Base-by-base conservation (phyloP, 2,888 invertebrate genomes). In the Reticulitermes lucifugus region DNA sequence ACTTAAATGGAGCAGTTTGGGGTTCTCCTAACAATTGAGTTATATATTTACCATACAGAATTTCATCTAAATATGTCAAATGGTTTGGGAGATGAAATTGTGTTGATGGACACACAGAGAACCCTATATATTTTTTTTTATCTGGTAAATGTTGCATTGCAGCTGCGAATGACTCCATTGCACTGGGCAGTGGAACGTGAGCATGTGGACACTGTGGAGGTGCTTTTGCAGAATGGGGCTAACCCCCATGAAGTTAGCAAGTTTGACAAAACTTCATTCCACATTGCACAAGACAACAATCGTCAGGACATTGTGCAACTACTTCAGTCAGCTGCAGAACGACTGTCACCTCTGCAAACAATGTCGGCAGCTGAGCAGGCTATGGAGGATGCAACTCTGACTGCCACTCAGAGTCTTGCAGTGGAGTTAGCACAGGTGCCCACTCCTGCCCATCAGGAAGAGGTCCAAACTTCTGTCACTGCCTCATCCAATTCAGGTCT, bases 101-200 rank as follows among this genome's bases (percentile, higher is more conserved):
- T 18, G 12, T 18, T 55, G 55, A 18, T 1, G 4, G 55, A 55
- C 18, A 55, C 1, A 55, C 55, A 55, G 18, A 14, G 4, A 55
- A 18, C 55, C 4, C 55, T 18, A 18, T 55, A 4, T 55, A 25
- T 25, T 25, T 25, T 65, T 65, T 65, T 4, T 65, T 25, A 25
- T 9, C 1, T 65, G 2, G 14, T 65, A 14, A 65, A 65, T 65
- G 25, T 25, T 25, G 2, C n/a, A n/a, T 65, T 86, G 83, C 89
- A 96, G 96, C 91, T 97, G 29, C 94, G 94, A 89, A 97, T 97
- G 98, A 98, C 98, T 73, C 97, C 98, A 70, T 92, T 98, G 85
- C 98, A 98, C 92, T 98, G 98, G 98, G 98, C 98, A 10, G 96
- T 96, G 73, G 96, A 97, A 91, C 95, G 96, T 89, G 95, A 95